Base-by-base conservation (phyloP, 2,888 invertebrate species). In the Pollenia labialis region DNA sequence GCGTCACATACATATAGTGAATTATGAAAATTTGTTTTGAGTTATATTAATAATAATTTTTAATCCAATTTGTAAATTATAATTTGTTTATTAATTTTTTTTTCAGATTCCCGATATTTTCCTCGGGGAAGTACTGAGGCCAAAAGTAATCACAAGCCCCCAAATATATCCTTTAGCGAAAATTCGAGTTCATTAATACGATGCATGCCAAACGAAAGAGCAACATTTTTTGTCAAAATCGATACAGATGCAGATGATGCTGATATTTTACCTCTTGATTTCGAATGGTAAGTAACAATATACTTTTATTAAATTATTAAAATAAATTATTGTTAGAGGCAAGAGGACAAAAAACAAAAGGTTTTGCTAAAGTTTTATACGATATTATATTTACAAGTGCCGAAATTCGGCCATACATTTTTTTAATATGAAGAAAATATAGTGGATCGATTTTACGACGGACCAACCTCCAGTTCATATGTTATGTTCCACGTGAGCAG, bases 191-290 rank as follows among this genome's bases (percentile, higher is more conserved):
- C 92, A 86, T 88, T 93, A 18, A 90, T 93, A 82, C 90, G 92
- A 85, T 93, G 93, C 89, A 89, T 92, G 88, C 91, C 92, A 85
- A 93, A 92, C 87, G 93, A 93, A 88, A 91, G 93, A 85, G 93
- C 93, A 58, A 93, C 92, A 77, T 92, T 93, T 85, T 93, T 93
- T 88, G 91, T 93, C 58, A 93, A 93, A 90, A 92, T 93, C 89
- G 93, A 93, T 89, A 92, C 92, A 88, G 90, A 91, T 77, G 92
- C 92, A 54, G 62, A 72, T 62, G 88, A 89, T 44, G 86, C 90
- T 56, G 91, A 91, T 68, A 88, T 92, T 89, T 87, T 93, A 90
- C 93, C 93, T 79, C 90, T 93, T 71, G 92, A 91, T 90, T 93
- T 93, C 88, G 92, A 92, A 88, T 93, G 93, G 93, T 93, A 91